Evolutionary conservation across 1,140 invertebrate genomes (phyloP), one percentile per base, ranked within the genome.

Genomic region (Anagrus nilaparvatae): DNA sequence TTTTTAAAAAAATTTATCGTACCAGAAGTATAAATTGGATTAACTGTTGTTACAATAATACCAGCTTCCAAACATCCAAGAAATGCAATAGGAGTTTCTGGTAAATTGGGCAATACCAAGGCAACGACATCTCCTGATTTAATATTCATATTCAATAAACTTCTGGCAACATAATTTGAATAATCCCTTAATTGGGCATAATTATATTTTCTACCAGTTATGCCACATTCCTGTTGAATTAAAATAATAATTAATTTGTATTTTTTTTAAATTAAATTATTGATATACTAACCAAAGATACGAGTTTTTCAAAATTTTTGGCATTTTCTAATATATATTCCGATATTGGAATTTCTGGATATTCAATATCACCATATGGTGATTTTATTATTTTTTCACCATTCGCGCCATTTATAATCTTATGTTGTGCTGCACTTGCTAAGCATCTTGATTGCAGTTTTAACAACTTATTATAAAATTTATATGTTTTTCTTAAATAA

Each of bases 11-110:
- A n/a, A n/a, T n/a, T n/a, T n/a, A n/a, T 28, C 70, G 74, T 63
- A 91, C 88, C 78, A 53, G 76, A 48, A 5, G 83, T 91, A 53
- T 89, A 93, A 25, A 78, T 58, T 2, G 86, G 84, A 69, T 91
- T 93, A 1, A 86, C 68, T 1, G 85, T 80, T 7, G 85, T 87
- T 1, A 83, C 73, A 7, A 78, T 53, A 1, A 82, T 67, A 0
- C 85, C 87, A 16, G 81, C 77, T 48, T 79, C 73, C 3, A 82
- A 54, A 33, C 72, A 71, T 2, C 83, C 87, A 23, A 86, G 55
- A 12, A 77, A 55, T 3, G 76, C 70, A 5, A 85, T 72, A 1
- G 77, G 64, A 57, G 74, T 84, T 59, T 92, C 86, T 0, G 86
- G 84, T n/a, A 76, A 58, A 63, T 92, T 93, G 3, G 81, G 78